Evolutionary conservation across 2,113 vertebrate species (phyloP).

Genomic region (Protobothrops mucrosquamatus): DNA sequence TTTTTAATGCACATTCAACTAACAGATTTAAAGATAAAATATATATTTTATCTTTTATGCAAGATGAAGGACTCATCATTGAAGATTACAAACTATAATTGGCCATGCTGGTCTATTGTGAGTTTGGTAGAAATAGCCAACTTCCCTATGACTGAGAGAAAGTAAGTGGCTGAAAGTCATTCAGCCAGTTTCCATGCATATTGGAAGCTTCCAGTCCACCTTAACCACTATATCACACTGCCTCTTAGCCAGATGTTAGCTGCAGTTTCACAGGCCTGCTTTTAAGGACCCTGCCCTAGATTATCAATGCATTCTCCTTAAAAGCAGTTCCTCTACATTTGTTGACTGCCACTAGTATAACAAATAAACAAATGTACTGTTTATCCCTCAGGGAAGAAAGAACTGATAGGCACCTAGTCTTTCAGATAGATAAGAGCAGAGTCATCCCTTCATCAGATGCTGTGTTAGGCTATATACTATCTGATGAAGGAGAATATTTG

Average conservation of each 20-base stretch:
- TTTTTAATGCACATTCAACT: background rate
- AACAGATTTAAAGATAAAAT: constrained; percentile 16
- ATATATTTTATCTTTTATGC: background rate
- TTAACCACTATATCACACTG: background rate
- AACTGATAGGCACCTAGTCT: background rate
- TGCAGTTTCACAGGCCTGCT: background rate
- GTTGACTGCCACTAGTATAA: background rate
- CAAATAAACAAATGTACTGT: background rate
- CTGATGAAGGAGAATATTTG: no score
- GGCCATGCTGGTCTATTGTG: background rate
- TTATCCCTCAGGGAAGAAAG: background rate
- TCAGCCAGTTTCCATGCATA: background rate
- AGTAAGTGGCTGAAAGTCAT: background rate
- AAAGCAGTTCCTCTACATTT: background rate
- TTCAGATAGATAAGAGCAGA: background rate
- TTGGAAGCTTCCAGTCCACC: background rate
- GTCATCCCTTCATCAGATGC: background rate
- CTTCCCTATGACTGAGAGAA: background rate
- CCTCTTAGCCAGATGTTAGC: background rate
- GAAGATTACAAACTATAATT: background rate
- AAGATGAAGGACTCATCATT: background rate
- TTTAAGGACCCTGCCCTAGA: background rate
- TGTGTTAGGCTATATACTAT: background rate
- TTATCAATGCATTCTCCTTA: background rate
- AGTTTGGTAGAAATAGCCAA: background rate